A percentile compares a stretch with the other conserved stretches of the same genome.
Conservation (phyloP, 2,113 vertebrate species). For the Trochalopteron elliotii region DNA sequence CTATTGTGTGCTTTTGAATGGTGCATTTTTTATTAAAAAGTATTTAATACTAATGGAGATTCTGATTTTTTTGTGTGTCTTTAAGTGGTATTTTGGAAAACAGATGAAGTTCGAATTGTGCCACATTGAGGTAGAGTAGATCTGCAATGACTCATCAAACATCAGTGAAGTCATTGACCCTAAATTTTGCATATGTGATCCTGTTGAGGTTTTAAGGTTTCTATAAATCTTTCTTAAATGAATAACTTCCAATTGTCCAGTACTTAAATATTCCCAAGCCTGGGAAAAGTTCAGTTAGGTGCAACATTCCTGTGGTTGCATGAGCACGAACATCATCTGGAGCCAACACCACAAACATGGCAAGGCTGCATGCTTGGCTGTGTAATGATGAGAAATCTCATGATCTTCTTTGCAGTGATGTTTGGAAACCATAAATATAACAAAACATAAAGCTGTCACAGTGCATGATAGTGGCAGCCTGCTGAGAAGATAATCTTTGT, state of each 20-base stretch:
- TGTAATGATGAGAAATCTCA: background rate
- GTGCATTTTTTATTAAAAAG: background rate
- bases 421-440: constrained; percentile 12
- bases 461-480: constrained; percentile 1
- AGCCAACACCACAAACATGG: background rate
- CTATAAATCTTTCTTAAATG: background rate
- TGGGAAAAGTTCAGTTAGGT: background rate
- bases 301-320: background rate
- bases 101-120: background rate
- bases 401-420: constrained; percentile 1
- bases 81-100: background rate
- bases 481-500: constrained; percentile 43
- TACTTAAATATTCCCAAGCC: background rate
- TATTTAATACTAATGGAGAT: background rate
- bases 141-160: background rate
- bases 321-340: background rate
- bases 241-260: constrained; percentile 23
- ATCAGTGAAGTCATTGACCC: background rate
- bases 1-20: background rate
- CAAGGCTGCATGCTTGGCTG: background rate
- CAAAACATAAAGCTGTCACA: constrained; percentile 40
- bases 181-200: background rate
- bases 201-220: constrained; percentile 45
- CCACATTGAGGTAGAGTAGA: background rate
- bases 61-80: background rate